Evolutionary conservation across 1,140 invertebrate genomes (phyloP).

Genomic region (Watersipora subatra): DNA sequence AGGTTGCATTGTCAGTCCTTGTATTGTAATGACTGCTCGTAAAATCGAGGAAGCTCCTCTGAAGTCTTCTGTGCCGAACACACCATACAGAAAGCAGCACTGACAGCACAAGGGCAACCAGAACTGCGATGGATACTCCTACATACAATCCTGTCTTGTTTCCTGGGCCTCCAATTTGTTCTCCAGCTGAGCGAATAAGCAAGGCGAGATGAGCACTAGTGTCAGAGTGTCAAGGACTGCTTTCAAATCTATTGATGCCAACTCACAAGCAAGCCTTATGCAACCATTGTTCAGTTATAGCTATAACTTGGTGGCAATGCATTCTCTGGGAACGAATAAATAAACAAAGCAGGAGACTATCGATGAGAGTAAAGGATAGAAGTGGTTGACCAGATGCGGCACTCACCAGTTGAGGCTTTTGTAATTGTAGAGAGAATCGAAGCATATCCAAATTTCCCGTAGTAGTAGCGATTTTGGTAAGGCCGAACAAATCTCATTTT

Average conservation of each 20-base stretch:
- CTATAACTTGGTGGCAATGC: too few species aligned
- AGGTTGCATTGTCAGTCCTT: conserved; percentile 66
- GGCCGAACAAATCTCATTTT: background rate
- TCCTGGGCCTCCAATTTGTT: too few species aligned
- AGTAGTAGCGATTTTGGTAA: background rate
- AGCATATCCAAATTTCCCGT: background rate
- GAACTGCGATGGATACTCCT: conserved; percentile 42
- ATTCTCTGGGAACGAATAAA: too few species aligned
- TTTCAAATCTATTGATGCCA: too few species aligned
- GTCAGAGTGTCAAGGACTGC: too few species aligned
- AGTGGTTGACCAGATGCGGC: too few species aligned
- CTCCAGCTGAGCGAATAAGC: too few species aligned
- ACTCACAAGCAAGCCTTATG: too few species aligned
- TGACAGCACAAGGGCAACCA: conserved; percentile 45
- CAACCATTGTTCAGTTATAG: too few species aligned
- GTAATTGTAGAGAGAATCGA: background rate
- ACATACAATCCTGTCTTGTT: conserved; percentile 15
- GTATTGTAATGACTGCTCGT: conserved; percentile 74
- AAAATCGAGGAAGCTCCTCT: conserved; percentile 63
- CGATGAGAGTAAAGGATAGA: too few species aligned
- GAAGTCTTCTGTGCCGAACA: conserved; percentile 57
- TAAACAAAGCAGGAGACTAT: too few species aligned
- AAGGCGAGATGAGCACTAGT: too few species aligned
- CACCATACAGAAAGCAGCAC: conserved; percentile 52
- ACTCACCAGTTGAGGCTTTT: background rate